These are phyloP conservation scores for Panulirus ornatus DNA, from an alignment of 1,140 invertebrate species.

Conservation along the genomic window DNA sequence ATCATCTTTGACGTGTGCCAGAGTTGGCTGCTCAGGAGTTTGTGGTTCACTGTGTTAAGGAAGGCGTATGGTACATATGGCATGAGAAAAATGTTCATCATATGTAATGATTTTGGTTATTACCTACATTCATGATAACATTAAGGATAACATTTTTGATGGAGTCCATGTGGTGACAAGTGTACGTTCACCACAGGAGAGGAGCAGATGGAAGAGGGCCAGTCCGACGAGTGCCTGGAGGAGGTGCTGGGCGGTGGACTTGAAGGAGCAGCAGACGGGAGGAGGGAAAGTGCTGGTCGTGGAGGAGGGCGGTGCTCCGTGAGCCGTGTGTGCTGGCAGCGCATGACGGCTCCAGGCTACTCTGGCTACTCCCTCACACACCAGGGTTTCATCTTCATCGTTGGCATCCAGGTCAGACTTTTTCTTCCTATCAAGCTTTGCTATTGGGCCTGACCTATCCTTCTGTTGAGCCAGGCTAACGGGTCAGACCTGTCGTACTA, in stretches of 20 bases:
- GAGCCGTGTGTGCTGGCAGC: constrained; percentile 3
- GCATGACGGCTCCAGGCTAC: constrained; percentile 32
- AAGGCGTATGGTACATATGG: too few species aligned
- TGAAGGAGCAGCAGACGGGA: too few species aligned
- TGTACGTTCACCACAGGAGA: background rate
- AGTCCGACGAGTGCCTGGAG: constrained; percentile 27
- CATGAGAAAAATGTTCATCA: too few species aligned
- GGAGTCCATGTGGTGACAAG: too few species aligned
- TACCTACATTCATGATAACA: too few species aligned
- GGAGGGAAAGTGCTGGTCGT: background rate
- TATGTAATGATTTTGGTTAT: too few species aligned
- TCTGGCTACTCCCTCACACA: constrained; percentile 46
- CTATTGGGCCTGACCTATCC: background rate
- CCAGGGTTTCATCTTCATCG: constrained; percentile 39
- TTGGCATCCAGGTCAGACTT: background rate
- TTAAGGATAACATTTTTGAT: too few species aligned
- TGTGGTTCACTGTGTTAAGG: too few species aligned
- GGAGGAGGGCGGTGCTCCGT: background rate
- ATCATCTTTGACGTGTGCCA: too few species aligned
- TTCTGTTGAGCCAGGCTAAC: too few species aligned
- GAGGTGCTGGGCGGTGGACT: background rate
- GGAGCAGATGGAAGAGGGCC: constrained; percentile 26
- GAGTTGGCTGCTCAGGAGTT: too few species aligned
- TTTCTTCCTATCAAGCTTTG: too few species aligned
- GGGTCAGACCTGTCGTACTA: background rate